phyloP scores from a whole-genome alignment of 2,113 vertebrate genomes.

The Manacus vitellinus region DNA sequence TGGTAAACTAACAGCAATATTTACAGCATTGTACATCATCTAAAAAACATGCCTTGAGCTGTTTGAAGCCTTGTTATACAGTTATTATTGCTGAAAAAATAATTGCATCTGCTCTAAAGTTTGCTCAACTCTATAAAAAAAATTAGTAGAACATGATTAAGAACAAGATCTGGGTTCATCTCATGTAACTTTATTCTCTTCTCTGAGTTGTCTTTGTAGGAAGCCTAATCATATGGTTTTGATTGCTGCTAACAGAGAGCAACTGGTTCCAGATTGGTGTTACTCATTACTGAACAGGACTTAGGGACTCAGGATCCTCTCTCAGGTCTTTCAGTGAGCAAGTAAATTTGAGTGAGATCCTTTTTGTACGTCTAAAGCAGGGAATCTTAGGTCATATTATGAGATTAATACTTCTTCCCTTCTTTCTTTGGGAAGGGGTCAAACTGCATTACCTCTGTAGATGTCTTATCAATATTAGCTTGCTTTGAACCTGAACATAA shows the following conservation, averaged over 20 bases:
- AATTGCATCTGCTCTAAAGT: conserved; percentile 5
- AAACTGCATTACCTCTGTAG: neutral
- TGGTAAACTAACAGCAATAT: conserved; percentile 10
- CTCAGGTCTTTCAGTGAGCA: neutral
- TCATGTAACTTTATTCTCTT: neutral
- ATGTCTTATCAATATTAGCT: neutral
- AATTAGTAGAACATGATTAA: neutral
- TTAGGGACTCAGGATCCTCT: neutral
- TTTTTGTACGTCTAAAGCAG: neutral
- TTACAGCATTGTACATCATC: neutral
- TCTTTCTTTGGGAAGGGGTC: neutral
- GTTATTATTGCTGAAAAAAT: conserved; percentile 34
- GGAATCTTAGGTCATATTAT: neutral
- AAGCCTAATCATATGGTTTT: neutral
- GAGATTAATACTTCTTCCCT: neutral
- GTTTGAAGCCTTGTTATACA: conserved; percentile 2
- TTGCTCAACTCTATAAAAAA: neutral
- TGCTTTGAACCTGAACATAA: neutral
- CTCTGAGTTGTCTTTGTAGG: neutral
- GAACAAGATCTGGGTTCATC: neutral
- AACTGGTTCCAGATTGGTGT: neutral
- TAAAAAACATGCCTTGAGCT: neutral
- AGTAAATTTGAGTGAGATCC: neutral
- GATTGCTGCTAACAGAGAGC: neutral
- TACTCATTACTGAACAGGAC: neutral